Percentiles rank a stretch among this genome's conserved stretches.
These are phyloP conservation scores for Zoroaster sp. DNA, from an alignment of 53 echinoderm and acorn worm genomes.

Conservation along the genomic window DNA sequence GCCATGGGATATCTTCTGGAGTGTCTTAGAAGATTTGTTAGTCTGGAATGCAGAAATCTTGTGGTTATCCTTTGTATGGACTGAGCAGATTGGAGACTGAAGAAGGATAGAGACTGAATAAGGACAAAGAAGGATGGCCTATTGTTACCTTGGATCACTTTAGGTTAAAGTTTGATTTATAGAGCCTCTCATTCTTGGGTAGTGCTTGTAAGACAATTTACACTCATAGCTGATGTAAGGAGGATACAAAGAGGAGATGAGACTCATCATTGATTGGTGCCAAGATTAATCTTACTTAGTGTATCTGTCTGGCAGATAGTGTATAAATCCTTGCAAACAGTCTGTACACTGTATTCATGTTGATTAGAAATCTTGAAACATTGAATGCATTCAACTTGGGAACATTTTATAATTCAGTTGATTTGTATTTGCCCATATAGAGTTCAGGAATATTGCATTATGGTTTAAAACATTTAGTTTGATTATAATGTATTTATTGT, in stretches of 20 bases:
- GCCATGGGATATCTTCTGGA: background rate
- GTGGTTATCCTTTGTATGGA: background rate
- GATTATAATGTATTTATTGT: too few species aligned
- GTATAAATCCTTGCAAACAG: background rate
- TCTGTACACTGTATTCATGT: background rate
- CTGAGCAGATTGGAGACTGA: background rate
- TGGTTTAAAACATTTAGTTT: too few species aligned
- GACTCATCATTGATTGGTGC: background rate
- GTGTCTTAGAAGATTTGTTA: slow-evolving; percentile 1
- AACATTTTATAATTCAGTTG: too few species aligned
- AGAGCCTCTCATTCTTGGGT: background rate
- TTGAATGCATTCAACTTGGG: too few species aligned
- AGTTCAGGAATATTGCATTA: too few species aligned
- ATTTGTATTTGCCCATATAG: too few species aligned
- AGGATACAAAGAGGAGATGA: background rate
- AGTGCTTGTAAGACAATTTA: too few species aligned
- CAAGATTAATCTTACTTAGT: background rate
- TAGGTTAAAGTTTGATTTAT: background rate
- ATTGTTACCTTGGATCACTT: background rate
- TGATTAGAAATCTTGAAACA: background rate
- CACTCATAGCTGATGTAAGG: background rate
- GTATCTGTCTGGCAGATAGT: background rate
- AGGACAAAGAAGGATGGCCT: background rate
- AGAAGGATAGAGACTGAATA: background rate
- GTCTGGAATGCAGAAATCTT: slow-evolving; percentile 12